phyloP scores from a whole-genome alignment of 2,888 invertebrate species.

The Dryocosmus kuriphilus region DNA sequence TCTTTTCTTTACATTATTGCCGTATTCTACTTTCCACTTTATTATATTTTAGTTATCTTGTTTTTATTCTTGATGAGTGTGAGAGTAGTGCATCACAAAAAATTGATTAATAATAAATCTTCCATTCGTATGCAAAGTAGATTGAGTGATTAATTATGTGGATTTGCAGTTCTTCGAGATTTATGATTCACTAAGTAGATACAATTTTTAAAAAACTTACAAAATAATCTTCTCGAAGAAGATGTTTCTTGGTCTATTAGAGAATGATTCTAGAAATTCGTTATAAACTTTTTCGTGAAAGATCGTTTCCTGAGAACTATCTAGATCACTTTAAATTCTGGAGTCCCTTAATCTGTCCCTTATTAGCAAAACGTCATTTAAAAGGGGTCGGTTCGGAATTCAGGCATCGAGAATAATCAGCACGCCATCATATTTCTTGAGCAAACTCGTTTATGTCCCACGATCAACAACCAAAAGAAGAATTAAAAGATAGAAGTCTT shows the following conservation, averaged over 20 bases:
- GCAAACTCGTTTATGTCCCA: slow-evolving; percentile 7
- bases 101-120: slow-evolving; percentile 5
- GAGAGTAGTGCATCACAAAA: not conserved
- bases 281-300: not conserved
- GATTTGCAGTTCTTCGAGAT: slow-evolving; percentile 5
- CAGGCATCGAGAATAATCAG: not conserved
- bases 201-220: not conserved
- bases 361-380: not conserved
- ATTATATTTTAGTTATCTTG: not conserved
- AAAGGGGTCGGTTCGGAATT: not conserved
- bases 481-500: not conserved
- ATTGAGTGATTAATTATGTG: slow-evolving; percentile 32
- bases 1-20: not conserved
- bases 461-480: not conserved
- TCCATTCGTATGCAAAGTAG: not conserved
- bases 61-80: not conserved
- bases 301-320: too few relatives aligned
- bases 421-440: not conserved
- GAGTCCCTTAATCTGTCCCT: not conserved
- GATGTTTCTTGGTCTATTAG: not conserved
- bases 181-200: not conserved
- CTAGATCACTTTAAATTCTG: not conserved
- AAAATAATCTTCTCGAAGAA: not conserved
- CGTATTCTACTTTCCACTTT: not conserved
- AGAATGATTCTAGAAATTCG: slow-evolving; percentile 1